Percentiles rank a stretch among this genome's conserved stretches.
These are phyloP conservation scores for Perdita meconis DNA, from an alignment of 2,888 invertebrate species.

Conservation along the genomic window DNA sequence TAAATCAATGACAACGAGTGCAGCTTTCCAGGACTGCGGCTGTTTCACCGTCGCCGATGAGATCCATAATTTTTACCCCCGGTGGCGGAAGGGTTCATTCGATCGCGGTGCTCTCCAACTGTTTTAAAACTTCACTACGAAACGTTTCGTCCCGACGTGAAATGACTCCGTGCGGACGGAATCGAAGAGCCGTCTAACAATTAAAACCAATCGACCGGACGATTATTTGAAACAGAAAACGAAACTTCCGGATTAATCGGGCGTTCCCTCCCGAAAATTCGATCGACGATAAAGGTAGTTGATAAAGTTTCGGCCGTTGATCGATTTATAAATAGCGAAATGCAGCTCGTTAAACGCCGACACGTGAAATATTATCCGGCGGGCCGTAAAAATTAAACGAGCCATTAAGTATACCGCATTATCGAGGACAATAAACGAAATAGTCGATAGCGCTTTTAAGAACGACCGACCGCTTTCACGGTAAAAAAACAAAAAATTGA, in stretches of 20 bases:
- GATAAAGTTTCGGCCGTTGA: neutral
- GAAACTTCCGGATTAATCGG: neutral
- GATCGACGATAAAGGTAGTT: neutral
- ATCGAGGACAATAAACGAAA: conserved; percentile 18
- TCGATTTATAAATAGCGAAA: conserved; percentile 8
- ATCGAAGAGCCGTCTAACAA: conserved; percentile 23
- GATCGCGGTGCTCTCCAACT: conserved; percentile 9
- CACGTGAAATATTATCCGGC: neutral
- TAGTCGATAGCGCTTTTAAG: conserved; percentile 4
- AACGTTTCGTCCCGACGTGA: neutral
- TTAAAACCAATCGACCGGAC: conserved; percentile 10
- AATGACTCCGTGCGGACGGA: neutral
- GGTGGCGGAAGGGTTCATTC: conserved; percentile 21
- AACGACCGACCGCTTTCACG: neutral
- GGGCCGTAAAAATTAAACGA: conserved; percentile 3
- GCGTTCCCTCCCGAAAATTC: neutral
- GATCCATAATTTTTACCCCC: conserved; percentile 44
- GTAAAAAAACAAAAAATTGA: conserved; percentile 23
- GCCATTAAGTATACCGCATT: neutral
- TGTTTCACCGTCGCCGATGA: conserved; percentile 28
- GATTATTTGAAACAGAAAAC: conserved; percentile 12
- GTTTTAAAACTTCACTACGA: conserved; percentile 22
- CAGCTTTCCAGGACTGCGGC: conserved; percentile 24
- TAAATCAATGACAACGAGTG: conserved; percentile 57
- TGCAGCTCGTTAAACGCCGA: conserved; percentile 13